A percentile compares a stretch with the other conserved stretches of the same genome.
These are phyloP conservation scores for Helogale parvula DNA, from an alignment of 2,113 vertebrate genomes.

Conservation along the genomic window DNA sequence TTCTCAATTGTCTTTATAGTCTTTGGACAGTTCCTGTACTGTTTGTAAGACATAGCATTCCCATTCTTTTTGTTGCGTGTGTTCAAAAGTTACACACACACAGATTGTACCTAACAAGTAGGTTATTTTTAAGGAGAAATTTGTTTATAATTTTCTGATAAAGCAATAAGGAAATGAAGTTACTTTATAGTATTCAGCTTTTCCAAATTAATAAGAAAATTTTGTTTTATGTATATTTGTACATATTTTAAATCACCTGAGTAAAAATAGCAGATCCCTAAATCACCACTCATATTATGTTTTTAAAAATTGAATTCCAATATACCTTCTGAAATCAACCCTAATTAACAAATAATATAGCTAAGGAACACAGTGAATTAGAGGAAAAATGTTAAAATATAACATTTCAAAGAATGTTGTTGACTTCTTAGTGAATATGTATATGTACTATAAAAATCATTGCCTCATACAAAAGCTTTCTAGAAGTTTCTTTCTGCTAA, in stretches of 20 bases:
- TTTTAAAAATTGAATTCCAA: conserved; percentile 5
- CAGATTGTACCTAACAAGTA: background rate
- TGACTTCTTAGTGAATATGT: background rate
- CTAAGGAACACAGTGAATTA: conserved; percentile 13
- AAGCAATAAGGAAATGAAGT: background rate
- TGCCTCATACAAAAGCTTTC: background rate
- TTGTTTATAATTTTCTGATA: background rate
- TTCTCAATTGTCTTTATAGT: background rate
- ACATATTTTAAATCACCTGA: background rate
- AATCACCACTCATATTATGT: background rate
- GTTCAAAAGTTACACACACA: background rate
- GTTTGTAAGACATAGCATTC: background rate
- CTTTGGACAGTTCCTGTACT: background rate
- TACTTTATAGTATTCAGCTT: background rate
- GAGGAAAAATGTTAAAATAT: background rate
- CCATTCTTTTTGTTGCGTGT: background rate
- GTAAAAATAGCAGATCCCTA: background rate
- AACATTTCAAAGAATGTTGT: background rate
- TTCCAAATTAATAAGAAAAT: background rate
- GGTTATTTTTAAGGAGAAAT: background rate
- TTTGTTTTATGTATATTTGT: background rate
- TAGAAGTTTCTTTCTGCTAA: background rate
- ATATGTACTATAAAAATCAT: background rate
- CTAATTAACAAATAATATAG: background rate
- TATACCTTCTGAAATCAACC: background rate